A percentile compares a stretch with the other conserved stretches of the same genome.
Conservation (phyloP, 2,113 vertebrate genomes). For the Cottus gobio region DNA sequence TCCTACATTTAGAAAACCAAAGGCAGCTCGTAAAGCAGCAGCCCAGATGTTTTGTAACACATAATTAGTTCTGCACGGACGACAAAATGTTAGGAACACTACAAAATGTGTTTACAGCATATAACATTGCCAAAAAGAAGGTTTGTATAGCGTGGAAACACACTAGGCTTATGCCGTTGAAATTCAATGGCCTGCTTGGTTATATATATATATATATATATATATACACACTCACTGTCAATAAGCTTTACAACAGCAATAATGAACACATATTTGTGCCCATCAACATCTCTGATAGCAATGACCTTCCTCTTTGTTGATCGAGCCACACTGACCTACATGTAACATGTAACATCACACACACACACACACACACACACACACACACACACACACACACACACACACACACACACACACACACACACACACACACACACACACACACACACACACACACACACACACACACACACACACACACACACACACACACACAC, state of each 20-base stretch:
- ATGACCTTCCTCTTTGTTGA: constrained; percentile 51
- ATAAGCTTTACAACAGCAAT: constrained; percentile 18
- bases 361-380: neutral
- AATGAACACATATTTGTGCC: constrained; percentile 5
- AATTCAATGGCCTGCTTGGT: neutral
- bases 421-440: constrained; percentile 3
- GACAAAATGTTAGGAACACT: neutral
- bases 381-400: constrained; percentile 1
- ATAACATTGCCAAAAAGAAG: neutral
- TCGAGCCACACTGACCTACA: constrained; percentile 14
- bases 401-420: constrained; percentile 21
- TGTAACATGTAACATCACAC: neutral
- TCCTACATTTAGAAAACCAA: neutral
- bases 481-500: neutral
- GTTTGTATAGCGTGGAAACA: neutral
- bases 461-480: neutral
- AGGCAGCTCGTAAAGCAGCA: constrained; percentile 25
- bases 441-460: constrained; percentile 16
- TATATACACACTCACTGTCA: constrained; percentile 2
- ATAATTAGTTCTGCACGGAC: constrained; percentile 19
- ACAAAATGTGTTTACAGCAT: neutral
- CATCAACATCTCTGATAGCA: constrained; percentile 31
- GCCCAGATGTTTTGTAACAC: constrained; percentile 6
- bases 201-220: too few relatives aligned
- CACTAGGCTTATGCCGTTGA: neutral